Evolutionary conservation across 2,113 vertebrate species (phyloP).

Genomic region (Morone chrysops): DNA sequence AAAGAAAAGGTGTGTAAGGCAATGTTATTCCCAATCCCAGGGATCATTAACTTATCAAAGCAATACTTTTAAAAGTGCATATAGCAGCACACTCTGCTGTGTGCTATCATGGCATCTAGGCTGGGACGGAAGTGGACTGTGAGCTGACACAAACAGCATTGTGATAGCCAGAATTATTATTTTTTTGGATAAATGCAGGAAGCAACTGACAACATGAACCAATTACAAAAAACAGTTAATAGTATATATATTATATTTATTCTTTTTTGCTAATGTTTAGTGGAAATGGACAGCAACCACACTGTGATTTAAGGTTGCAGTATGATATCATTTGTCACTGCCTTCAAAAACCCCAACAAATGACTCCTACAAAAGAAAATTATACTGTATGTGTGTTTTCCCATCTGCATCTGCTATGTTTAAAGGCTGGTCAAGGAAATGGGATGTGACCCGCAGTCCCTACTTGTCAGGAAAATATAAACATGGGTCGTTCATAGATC

Average conservation of each 20-base stretch:
- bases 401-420: too few relatives aligned
- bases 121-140: background rate
- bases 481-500: background rate
- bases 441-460: too few relatives aligned
- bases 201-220: background rate
- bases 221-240: background rate
- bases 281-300: background rate
- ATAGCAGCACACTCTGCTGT: background rate
- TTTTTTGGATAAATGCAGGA: background rate
- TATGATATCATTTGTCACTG: background rate
- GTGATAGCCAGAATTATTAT: background rate
- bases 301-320: background rate
- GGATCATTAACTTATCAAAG: background rate
- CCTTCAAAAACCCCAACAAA: background rate
- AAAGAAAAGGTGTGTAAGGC: background rate
- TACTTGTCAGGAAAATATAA: background rate
- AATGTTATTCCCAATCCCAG: background rate
- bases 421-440: too few relatives aligned
- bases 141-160: background rate
- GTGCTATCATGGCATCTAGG: background rate
- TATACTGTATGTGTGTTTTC: background rate
- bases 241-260: too few relatives aligned
- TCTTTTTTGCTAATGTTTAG: background rate
- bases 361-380: too few relatives aligned
- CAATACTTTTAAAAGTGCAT: background rate